These are phyloP conservation scores for Osmerus mordax DNA, from an alignment of 2,113 vertebrate species.

Conservation along the genomic window DNA sequence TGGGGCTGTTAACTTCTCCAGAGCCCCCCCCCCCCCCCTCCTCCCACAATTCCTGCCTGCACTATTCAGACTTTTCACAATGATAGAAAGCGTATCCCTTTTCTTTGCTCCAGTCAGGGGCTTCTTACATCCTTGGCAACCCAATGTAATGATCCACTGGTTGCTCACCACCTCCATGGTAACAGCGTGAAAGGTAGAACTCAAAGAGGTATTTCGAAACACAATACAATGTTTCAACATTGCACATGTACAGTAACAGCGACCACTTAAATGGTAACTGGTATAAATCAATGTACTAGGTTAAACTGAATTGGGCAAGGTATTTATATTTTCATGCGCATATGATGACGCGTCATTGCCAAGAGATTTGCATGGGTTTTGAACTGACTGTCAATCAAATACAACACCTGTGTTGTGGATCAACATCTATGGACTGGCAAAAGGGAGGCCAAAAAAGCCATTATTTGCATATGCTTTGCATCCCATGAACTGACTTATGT, in stretches of 20 bases:
- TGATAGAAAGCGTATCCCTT: conserved; percentile 9
- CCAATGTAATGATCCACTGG: conserved; percentile 23
- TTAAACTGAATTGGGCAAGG: too few species aligned
- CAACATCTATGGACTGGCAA: neutral
- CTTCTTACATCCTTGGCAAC: conserved; percentile 1
- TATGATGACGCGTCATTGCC: neutral
- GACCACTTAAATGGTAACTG: neutral
- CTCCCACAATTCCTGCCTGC: conserved; percentile 19
- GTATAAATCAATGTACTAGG: too few species aligned
- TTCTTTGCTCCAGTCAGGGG: conserved; percentile 26
- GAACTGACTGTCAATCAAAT: neutral
- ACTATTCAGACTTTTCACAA: conserved; percentile 22
- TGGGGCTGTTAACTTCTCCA: conserved; percentile 28
- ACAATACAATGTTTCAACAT: neutral
- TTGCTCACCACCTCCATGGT: conserved; percentile 14
- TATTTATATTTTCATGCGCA: neutral
- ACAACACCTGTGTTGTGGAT: neutral
- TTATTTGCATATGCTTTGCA: conserved; percentile 56
- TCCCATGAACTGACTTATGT: conserved; percentile 14
- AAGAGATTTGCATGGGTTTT: neutral
- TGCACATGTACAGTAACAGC: neutral
- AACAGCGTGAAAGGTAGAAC: neutral
- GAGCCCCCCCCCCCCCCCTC: neutral
- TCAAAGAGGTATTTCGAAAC: too few species aligned
- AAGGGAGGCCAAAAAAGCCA: neutral